Conservation (phyloP, 2,888 invertebrate species). For the Dromius quadrimaculatus region DNA sequence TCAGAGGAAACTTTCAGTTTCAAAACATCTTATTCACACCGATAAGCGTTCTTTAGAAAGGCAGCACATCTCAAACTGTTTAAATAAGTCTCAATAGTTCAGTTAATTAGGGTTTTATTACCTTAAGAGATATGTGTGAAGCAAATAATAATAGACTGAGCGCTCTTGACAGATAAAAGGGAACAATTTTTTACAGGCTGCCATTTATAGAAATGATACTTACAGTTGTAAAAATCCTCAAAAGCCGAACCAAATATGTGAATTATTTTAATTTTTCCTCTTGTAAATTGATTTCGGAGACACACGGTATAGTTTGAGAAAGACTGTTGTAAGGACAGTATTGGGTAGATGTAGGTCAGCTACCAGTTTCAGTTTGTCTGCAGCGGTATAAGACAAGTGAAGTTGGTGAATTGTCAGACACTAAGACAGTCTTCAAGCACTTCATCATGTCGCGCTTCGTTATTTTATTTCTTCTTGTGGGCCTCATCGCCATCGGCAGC, state of each 20-base stretch:
- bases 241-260: neutral
- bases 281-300: too few relatives aligned
- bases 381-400: slow-evolving; percentile 13
- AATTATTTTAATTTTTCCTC: neutral
- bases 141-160: too few relatives aligned
- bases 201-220: too few relatives aligned
- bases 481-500: neutral
- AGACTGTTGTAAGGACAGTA: neutral
- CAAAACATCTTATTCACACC: slow-evolving; percentile 14
- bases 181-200: too few relatives aligned
- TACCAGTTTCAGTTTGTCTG: slow-evolving; percentile 28
- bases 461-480: neutral
- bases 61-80: neutral
- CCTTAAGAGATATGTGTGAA: too few relatives aligned
- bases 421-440: neutral
- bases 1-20: slow-evolving; percentile 21
- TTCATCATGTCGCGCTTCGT: slow-evolving; percentile 8
- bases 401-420: slow-evolving; percentile 4
- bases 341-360: slow-evolving; percentile 36
- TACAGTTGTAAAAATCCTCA: too few relatives aligned
- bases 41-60: neutral
- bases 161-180: too few relatives aligned
- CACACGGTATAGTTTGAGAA: slow-evolving; percentile 6
- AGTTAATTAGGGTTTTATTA: too few relatives aligned
- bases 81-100: too few relatives aligned